phyloP scores from a whole-genome alignment of 2,888 invertebrate genomes.

The Chaitophorus viminalis region DNA sequence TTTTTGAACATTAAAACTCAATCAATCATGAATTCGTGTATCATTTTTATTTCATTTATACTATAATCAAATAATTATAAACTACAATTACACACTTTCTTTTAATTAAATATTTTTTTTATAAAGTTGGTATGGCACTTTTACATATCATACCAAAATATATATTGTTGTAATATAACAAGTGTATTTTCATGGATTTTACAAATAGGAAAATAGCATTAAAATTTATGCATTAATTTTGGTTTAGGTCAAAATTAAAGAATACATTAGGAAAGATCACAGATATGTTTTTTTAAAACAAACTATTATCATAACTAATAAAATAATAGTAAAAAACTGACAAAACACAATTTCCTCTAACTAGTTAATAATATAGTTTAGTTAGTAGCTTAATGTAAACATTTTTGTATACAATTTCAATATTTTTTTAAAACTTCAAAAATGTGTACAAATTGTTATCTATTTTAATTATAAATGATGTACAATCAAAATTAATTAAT shows the following conservation, averaged over 20 bases:
- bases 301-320: neutral
- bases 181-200: slow-evolving; percentile 22
- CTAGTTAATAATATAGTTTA: neutral
- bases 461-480: neutral
- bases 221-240: slow-evolving; percentile 6
- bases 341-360: slow-evolving; percentile 12
- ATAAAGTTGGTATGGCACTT: slow-evolving; percentile 8
- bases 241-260: slow-evolving; percentile 35
- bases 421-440: neutral
- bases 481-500: neutral
- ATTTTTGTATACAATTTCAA: neutral
- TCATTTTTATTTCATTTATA: neutral
- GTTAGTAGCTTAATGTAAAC: neutral
- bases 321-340: slow-evolving; percentile 28
- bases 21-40: neutral
- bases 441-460: neutral
- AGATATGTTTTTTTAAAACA: slow-evolving; percentile 44
- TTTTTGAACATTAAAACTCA: neutral
- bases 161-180: slow-evolving; percentile 14
- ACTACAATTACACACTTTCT: slow-evolving; percentile 31
- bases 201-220: slow-evolving; percentile 48
- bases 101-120: neutral
- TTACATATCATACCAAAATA: neutral
- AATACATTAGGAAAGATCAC: slow-evolving; percentile 47
- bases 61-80: slow-evolving; percentile 7